A percentile compares a stretch with the other conserved stretches of the same genome.
Evolutionary conservation across 2,888 invertebrate genomes (phyloP).

Genomic region (Nomada hirtipes): DNA sequence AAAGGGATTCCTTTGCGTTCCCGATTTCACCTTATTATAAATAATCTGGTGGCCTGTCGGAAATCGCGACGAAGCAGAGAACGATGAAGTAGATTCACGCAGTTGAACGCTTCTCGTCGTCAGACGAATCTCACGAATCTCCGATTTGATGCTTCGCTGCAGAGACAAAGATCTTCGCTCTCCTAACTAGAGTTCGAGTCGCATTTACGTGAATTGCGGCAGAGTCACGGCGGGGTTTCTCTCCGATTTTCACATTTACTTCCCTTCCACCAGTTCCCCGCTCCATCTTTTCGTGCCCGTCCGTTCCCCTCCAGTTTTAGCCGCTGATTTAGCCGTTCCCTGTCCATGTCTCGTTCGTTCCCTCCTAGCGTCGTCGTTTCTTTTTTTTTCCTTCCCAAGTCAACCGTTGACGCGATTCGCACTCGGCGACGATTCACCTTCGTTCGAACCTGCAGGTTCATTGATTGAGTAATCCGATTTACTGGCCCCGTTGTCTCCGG

Average conservation of each 20-base stretch:
- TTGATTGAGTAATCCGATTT: constrained; percentile 73
- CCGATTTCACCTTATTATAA: background rate
- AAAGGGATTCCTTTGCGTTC: constrained; percentile 24
- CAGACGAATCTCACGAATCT: constrained; percentile 62
- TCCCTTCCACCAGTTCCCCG: constrained; percentile 41
- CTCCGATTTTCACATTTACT: constrained; percentile 65
- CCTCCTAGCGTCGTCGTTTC: background rate
- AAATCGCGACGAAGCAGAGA: background rate
- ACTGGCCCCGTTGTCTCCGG: constrained; percentile 12
- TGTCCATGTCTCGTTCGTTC: constrained; percentile 6
- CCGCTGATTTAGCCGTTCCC: constrained; percentile 56
- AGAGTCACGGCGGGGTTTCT: constrained; percentile 61
- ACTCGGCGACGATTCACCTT: constrained; percentile 39
- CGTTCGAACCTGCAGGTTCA: constrained; percentile 33
- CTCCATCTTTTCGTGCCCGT: background rate
- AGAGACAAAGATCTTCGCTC: constrained; percentile 61
- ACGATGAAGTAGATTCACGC: background rate
- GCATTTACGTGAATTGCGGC: constrained; percentile 70
- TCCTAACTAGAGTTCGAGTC: constrained; percentile 44
- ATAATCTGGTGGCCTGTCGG: constrained; percentile 11
- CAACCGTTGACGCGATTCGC: background rate
- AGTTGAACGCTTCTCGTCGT: constrained; percentile 53
- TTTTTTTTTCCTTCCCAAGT: background rate
- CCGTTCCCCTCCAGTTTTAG: constrained; percentile 33
- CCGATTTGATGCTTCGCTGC: constrained; percentile 63